Percentiles rank a stretch among this genome's conserved stretches.
Evolutionary conservation across 2,113 vertebrate genomes (phyloP).

Genomic region (Odontophorus gujanensis): DNA sequence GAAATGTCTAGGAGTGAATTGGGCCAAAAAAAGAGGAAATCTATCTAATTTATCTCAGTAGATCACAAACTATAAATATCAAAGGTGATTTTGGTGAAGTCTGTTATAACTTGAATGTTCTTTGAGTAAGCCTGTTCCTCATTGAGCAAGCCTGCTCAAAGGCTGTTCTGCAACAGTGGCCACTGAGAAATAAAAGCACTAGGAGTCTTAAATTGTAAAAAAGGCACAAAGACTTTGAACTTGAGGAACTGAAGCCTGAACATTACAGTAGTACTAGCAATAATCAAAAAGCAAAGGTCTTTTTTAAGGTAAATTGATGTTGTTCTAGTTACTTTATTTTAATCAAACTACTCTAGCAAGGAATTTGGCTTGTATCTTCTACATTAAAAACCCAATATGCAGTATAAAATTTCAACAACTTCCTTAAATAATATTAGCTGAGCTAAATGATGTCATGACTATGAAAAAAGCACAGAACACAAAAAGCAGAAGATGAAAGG

Average conservation of each 20-base stretch:
- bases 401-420: constrained; percentile 11
- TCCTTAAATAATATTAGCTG: constrained; percentile 11
- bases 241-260: background rate
- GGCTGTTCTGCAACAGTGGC: background rate
- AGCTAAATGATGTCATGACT: background rate
- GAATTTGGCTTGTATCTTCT: background rate
- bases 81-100: background rate
- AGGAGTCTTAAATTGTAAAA: background rate
- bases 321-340: background rate
- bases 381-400: background rate
- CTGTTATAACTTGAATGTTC: background rate
- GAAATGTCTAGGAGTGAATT: background rate
- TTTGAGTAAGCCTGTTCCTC: background rate
- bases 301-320: background rate
- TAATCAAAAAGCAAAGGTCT: background rate
- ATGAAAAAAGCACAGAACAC: background rate
- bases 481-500: constrained; percentile 29
- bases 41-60: background rate
- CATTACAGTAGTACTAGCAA: background rate
- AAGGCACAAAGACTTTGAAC: background rate
- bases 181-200: background rate
- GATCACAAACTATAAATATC: background rate
- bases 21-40: background rate
- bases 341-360: background rate
- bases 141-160: background rate